Evolutionary conservation across 2,797 vertebrate species (phyloP), one percentile per base, ranked within the genome.

Genomic region (Tolypeutes matacus): DNA sequence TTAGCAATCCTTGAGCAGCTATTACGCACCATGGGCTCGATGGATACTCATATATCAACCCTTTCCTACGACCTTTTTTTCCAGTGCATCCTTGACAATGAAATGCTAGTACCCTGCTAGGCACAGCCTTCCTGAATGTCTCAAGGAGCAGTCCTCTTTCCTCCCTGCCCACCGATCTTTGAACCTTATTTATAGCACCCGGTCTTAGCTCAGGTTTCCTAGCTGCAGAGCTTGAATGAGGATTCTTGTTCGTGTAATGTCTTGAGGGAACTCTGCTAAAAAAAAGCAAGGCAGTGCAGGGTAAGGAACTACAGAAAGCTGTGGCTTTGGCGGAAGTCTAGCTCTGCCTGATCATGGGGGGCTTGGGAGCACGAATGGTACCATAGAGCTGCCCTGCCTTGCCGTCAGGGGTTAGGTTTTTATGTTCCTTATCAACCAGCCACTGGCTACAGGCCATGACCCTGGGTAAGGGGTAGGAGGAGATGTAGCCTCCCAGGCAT

Each of bases 331-430:
- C 51, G 11, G 1, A 36, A 13, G n/a, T 29, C 25, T 51, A 49
- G n/a, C 8, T 72, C 4, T 13, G 15, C 46, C 46, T 12, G 3
- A 34, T 8, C 6, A 5, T 0, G 0, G 4, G 31, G 23, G 64
- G 15, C 3, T 34, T 62, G 34, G 73, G 51, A 36, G 51, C 73
- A 8, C 36, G 62, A n/a, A 34, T 67, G n/a, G 6, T 20, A 18
- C n/a, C 65, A 18, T 13, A 67, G 65, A 20, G 6, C 4, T 10
- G 20, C 27, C 46, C 29, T 62, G 18, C 21, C 1, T 7, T 11
- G 49, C 67, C 82, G 4, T 49, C 53, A 65, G n/a, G 2, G 5
- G 13, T 23, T 11, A 34, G 29, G 72, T 11, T 67, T 25, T 14
- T 27, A 25, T 29, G 39, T 17, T 31, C n/a, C 23, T 0, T 21